Conservation (phyloP, 2,113 vertebrate genomes). For the Oryzias javanicus region DNA sequence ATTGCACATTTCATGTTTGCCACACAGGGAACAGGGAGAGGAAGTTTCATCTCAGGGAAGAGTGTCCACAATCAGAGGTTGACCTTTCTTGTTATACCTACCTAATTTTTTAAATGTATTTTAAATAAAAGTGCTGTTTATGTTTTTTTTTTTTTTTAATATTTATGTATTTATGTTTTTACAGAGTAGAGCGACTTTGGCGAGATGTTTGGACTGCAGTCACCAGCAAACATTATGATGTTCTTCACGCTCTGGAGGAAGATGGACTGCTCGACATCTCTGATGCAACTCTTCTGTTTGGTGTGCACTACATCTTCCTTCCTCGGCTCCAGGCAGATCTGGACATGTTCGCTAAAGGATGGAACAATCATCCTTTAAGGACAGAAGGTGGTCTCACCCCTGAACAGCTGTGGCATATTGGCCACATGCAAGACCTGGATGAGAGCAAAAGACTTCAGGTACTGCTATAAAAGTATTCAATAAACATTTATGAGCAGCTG, state of each 20-base stretch:
- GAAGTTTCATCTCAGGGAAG: background rate
- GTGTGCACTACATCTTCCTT: conserved; percentile 24
- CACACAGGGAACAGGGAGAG: background rate
- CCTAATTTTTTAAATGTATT: background rate
- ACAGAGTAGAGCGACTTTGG: conserved; percentile 15
- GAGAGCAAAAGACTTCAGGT: conserved; percentile 11
- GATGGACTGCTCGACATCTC: conserved; percentile 13
- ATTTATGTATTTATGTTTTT: background rate
- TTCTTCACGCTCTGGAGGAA: conserved; percentile 17
- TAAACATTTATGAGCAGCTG: background rate
- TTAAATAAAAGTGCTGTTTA: background rate
- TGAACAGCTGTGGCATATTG: conserved; percentile 22
- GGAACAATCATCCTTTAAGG: conserved; percentile 13
- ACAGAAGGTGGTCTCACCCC: conserved; percentile 12
- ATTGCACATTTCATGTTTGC: background rate
- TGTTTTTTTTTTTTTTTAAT: no score
- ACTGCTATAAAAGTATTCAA: background rate
- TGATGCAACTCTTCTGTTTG: conserved; percentile 18
- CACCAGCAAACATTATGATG: conserved; percentile 9
- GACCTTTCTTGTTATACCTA: background rate
- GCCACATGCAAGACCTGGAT: conserved; percentile 12
- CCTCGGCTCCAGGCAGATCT: conserved; percentile 6
- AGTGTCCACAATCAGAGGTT: background rate
- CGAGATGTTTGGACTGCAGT: conserved; percentile 15
- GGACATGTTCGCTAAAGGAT: conserved; percentile 4